Percentiles rank a stretch among this genome's conserved stretches.
These are phyloP conservation scores for Prionchulus punctatus DNA, from an alignment of 2,888 invertebrate genomes.

Conservation along the genomic window DNA sequence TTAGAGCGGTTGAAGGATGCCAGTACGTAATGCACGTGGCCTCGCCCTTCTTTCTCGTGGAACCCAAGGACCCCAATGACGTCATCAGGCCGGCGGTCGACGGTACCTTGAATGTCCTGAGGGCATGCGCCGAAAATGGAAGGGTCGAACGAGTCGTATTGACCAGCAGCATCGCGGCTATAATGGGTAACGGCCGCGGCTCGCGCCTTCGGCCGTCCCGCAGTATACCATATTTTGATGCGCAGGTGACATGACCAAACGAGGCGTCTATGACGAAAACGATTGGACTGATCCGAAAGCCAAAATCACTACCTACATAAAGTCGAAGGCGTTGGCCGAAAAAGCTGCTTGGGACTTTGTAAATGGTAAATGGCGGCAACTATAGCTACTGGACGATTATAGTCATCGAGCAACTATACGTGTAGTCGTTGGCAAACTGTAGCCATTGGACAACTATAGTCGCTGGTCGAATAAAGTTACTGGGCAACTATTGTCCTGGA, in stretches of 20 bases:
- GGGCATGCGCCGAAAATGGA: conserved; percentile 35
- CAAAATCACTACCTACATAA: conserved; percentile 32
- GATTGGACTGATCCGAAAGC: conserved; percentile 30
- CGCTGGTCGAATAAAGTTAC: not conserved
- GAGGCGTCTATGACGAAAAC: conserved; percentile 34
- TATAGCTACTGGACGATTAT: no score
- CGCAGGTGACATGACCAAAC: conserved; percentile 17
- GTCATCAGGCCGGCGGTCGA: conserved; percentile 38
- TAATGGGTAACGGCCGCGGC: conserved; percentile 13
- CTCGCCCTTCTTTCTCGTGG: conserved; percentile 3
- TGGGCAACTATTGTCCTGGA: not conserved
- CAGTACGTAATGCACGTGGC: conserved; percentile 8
- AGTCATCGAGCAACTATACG: no score
- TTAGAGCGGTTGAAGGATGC: conserved; percentile 9
- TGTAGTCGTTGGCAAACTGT: no score
- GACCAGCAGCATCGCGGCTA: conserved; percentile 38
- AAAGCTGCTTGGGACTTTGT: conserved; percentile 43
- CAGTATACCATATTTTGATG: not conserved
- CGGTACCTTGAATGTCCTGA: conserved; percentile 38
- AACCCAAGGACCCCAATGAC: conserved; percentile 21
- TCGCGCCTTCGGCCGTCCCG: not conserved
- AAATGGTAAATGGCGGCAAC: conserved; percentile 21
- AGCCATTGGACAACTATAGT: no score
- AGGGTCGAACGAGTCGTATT: conserved; percentile 40
- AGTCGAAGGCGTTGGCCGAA: conserved; percentile 41